Evolutionary conservation across 2,113 vertebrate genomes (phyloP).

Genomic region (Crotalus tigris): DNA sequence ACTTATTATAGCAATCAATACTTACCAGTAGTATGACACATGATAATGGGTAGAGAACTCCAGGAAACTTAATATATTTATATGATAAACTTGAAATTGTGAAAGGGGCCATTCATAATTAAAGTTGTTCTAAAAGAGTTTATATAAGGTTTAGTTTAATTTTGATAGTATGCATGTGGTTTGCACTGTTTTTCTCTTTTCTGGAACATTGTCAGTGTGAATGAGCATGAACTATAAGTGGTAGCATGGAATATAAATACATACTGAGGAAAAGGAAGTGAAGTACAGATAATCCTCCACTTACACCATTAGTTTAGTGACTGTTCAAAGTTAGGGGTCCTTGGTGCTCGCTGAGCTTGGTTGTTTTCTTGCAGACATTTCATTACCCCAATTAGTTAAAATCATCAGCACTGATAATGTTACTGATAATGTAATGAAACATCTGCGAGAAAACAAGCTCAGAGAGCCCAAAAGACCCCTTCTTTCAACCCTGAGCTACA

Average conservation of each 20-base stretch:
- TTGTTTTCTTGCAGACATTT: neutral
- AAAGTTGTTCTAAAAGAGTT: neutral
- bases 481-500: neutral
- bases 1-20: slow-evolving; percentile 14
- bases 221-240: neutral
- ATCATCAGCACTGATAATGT: neutral
- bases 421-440: neutral
- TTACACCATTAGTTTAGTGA: neutral
- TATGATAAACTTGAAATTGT: neutral
- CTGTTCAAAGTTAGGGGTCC: neutral
- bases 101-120: neutral
- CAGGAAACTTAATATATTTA: neutral
- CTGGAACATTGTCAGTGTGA: neutral
- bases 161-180: neutral
- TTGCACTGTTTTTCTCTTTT: neutral
- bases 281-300: neutral
- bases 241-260: neutral
- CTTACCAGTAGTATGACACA: neutral
- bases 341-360: neutral
- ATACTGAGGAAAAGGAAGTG: neutral
- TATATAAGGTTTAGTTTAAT: neutral
- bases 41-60: accelerated
- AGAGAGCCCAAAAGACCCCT: neutral
- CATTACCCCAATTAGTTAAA: neutral
- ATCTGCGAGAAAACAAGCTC: neutral